A percentile compares a stretch with the other conserved stretches of the same genome.
Evolutionary conservation across 1,140 invertebrate genomes (phyloP).

Genomic region (Rhyzopertha dominica): DNA sequence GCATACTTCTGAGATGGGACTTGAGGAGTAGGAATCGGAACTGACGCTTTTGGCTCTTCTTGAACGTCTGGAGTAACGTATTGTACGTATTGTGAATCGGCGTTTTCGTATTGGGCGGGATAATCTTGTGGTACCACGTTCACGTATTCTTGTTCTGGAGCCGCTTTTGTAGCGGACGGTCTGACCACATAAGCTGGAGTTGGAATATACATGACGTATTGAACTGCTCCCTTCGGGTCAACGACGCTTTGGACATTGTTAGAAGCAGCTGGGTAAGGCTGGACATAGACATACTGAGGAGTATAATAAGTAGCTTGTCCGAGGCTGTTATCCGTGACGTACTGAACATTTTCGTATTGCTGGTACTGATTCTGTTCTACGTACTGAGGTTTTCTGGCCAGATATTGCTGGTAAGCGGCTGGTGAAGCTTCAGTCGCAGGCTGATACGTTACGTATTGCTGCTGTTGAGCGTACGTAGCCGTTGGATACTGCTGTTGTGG

Average conservation of each 20-base stretch:
- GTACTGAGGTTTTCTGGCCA: no score
- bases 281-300: constrained; percentile 33
- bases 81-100: constrained; percentile 11
- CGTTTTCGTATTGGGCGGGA: constrained; percentile 8
- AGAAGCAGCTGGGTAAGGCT: constrained; percentile 27
- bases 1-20: no score
- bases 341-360: constrained; percentile 29
- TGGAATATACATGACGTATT: constrained; percentile 31
- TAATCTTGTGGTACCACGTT: no score
- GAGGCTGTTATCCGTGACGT: constrained; percentile 29
- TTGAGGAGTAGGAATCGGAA: no score
- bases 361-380: constrained; percentile 10
- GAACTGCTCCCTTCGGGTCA: constrained; percentile 31
- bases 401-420: constrained; percentile 9
- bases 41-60: constrained; percentile 9
- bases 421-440: background rate
- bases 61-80: constrained; percentile 12
- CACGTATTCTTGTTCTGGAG: constrained; percentile 23
- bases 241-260: constrained; percentile 30
- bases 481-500: constrained; percentile 17
- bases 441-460: constrained; percentile 7
- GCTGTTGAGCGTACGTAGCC: constrained; percentile 3
- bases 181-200: no score
- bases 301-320: constrained; percentile 15
- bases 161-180: constrained; percentile 19